Base-by-base conservation (phyloP, 1,140 invertebrate genomes). In the Agrypnia vestita region DNA sequence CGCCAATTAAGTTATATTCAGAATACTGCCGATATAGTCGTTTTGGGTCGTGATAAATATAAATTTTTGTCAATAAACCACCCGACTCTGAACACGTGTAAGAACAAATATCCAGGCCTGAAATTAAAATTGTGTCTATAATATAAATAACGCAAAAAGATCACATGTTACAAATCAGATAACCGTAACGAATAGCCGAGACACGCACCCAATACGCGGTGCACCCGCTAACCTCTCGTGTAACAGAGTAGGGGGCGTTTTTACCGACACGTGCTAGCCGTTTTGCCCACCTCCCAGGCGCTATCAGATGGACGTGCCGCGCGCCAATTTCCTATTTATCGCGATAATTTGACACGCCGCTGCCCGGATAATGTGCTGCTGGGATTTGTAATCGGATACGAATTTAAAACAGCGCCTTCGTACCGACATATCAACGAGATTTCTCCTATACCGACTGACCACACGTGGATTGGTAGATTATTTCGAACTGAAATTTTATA, bases 261-360 rank as follows among this genome's bases (percentile, higher is more conserved):
- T 74, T 44, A 69, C 46, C 53, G 51, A 74, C 71, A 74, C 71
- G 71, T 74, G 71, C 53, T 69, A 4, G 71, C 49, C 49, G 35
- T 74, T 43, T 74, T 44, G 35, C 71, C 64, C 3, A 15, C 19
- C 46, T 44, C 25, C 25, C 43, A 17, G 71, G 53, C 71, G 71
- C 25, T 74, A 74, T 74, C 71, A 35, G 51, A 74, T 74, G 71
- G 25, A 55, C 13, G 13, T 4, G 71, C 51, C 71, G 56, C 71
- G 71, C 51, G 71, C 13, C 71, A 0, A 74, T 74, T 72, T 35
- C 53, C 49, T 46, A 74, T 74, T 46, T 71, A 19, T 71, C 46
- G 67, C n/a, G 15, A 49, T 71, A 44, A 71, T 71, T 71, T 21
- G 67, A 46, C 43, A 47, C 46, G n/a, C 67, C 3, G n/a, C 67